Evolutionary conservation across 2,113 vertebrate genomes (phyloP).

Genomic region (Cynopterus brachyotis): DNA sequence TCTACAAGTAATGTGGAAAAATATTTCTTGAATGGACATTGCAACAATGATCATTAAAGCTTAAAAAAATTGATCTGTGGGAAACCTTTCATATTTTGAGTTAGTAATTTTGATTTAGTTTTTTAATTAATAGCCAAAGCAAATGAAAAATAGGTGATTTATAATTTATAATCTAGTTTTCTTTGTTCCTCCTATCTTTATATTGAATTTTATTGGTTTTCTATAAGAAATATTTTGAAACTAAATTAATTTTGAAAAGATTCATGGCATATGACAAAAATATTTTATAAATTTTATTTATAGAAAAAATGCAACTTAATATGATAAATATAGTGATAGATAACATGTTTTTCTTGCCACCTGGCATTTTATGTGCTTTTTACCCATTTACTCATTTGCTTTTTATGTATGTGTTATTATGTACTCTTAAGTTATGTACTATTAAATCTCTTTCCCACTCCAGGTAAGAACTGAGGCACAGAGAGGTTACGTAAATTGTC

Average conservation of each 20-base stretch:
- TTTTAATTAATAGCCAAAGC: background rate
- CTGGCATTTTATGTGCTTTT: background rate
- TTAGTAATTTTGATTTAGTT: background rate
- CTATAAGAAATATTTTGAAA: background rate
- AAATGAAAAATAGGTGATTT: constrained; percentile 10
- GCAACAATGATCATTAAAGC: background rate
- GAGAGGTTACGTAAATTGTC: background rate
- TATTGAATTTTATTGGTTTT: background rate
- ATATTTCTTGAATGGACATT: background rate
- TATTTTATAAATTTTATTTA: background rate
- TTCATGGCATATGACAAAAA: background rate
- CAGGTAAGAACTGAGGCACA: background rate
- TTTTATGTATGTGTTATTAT: background rate
- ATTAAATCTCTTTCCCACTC: background rate
- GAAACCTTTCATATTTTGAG: background rate
- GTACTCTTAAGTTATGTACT: background rate
- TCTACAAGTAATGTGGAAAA: background rate
- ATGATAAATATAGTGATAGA: background rate
- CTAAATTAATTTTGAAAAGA: background rate
- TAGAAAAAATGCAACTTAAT: background rate
- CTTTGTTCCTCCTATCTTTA: background rate
- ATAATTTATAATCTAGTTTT: background rate
- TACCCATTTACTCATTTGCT: background rate
- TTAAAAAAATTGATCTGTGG: background rate
- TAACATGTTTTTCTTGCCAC: background rate